Evolutionary conservation across 2,888 invertebrate species (phyloP), one percentile per base, ranked within the genome.

Genomic region (Tineola bisselliella): DNA sequence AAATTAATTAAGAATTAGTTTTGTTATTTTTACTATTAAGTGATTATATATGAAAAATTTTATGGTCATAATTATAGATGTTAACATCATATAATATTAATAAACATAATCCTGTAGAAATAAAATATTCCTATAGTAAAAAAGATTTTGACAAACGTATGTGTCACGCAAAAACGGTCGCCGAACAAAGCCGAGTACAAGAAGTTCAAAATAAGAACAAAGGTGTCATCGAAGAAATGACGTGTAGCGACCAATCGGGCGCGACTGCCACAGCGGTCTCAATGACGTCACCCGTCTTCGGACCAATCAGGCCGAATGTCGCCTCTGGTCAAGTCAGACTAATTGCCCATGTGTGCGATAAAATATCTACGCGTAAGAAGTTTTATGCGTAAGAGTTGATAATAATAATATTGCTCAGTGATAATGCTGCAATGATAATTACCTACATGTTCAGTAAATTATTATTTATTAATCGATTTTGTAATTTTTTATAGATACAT

Each of bases 331-430:
- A 86, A 84, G 83, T 84, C 77, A 81, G 81, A 81, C 84, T 87
- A 87, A 87, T 87, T 87, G 87, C 84, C 81, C 78, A 79, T 86
- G 86, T 87, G 86, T 87, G 87, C 84, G 79, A 79, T 81, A 81
- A 81, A 79, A 54, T 6, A n/a, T n/a, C n/a, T n/a, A n/a, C 19
- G 52, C 17, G 52, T 52, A 52, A 52, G 17, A 54, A 25, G 25
- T 54, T 25, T 19, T 54, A 54, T 54, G 54, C 54, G 54, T 48
- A 48, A 8, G n/a, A 54, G 76, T 76, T 77, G 77, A 77, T 75
- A 76, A 48, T 48, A 17, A 48, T 48, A 5, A 48, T 48, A 17
- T 48, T 17, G 3, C 25, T 25, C 25, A 2, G 6, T 25, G 25
- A 25, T 25, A 25, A 25, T 25, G 25, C 6, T 25, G 6, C 6